These are phyloP conservation scores for Scaptodrosophila lebanonensis DNA, from an alignment of 1,140 invertebrate species.

Conservation along the genomic window DNA sequence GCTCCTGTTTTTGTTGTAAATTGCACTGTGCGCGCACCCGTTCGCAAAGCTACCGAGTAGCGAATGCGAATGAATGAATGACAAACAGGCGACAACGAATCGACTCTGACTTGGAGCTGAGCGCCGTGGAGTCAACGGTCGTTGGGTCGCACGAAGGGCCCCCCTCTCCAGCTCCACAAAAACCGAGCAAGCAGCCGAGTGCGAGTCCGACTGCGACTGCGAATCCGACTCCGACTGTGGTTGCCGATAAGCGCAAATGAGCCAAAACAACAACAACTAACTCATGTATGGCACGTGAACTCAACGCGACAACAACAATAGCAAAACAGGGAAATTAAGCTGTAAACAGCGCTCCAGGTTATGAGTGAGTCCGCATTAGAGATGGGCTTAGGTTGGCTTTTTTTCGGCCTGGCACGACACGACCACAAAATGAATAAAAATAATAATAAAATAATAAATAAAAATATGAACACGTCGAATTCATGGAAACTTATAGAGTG, in stretches of 20 bases:
- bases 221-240: constrained; percentile 7
- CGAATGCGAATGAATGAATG: constrained; percentile 64
- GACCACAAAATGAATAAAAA: too few species aligned
- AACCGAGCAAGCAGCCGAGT: constrained; percentile 23
- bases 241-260: constrained; percentile 43
- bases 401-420: too few species aligned
- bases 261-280: constrained; percentile 40
- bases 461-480: too few species aligned
- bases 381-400: too few species aligned
- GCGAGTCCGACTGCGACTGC: constrained; percentile 1
- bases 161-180: neutral
- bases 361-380: too few species aligned
- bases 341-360: constrained; percentile 40
- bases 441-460: too few species aligned
- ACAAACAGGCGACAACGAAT: constrained; percentile 34
- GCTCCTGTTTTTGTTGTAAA: neutral
- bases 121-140: constrained; percentile 34
- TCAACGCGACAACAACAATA: constrained; percentile 5
- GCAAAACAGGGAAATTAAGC: constrained; percentile 54
- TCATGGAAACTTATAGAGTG: too few species aligned
- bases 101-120: constrained; percentile 4
- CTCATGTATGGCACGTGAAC: constrained; percentile 58
- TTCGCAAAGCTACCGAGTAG: too few species aligned
- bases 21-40: too few species aligned
- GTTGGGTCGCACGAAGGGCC: constrained; percentile 22